Evolutionary conservation across 35 echinoderm and acorn worm species (phyloP).

Genomic region (Amphiura filiformis): DNA sequence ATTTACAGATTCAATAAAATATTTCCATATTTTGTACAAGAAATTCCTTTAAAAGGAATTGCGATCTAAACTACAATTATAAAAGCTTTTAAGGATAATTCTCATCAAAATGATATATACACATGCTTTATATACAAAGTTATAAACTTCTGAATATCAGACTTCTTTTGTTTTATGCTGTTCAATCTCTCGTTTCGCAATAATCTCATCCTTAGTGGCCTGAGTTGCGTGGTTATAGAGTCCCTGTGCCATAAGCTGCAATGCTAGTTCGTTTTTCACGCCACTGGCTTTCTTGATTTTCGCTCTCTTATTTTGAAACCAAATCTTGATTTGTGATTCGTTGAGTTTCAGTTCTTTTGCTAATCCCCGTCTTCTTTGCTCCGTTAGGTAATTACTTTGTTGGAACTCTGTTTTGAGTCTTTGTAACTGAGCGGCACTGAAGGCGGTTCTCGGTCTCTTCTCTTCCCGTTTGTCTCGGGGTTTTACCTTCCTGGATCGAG

Average conservation of each 20-base stretch:
- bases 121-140: background rate
- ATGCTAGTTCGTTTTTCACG: conserved; percentile 65
- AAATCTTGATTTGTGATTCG: conserved; percentile 98
- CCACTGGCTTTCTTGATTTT: conserved; percentile 98
- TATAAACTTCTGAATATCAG: background rate
- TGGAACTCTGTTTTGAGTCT: conserved; percentile 82
- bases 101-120: background rate
- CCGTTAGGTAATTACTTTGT: conserved; percentile 83
- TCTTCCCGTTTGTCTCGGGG: conserved; percentile 41
- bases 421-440: conserved; percentile 77
- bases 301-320: conserved; percentile 98
- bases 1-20: too few relatives aligned
- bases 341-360: conserved; percentile 71
- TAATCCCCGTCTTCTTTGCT: conserved; percentile 63
- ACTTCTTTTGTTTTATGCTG: background rate
- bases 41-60: background rate
- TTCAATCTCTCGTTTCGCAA: background rate
- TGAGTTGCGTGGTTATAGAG: conserved; percentile 94
- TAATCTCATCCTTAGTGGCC: conserved; percentile 33
- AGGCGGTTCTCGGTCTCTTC: conserved; percentile 82
- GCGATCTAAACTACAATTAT: background rate
- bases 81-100: conserved; percentile 6
- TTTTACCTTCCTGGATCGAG: conserved; percentile 65
- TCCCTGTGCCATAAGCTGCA: conserved; percentile 83
- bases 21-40: too few relatives aligned